phyloP scores from a whole-genome alignment of 1,140 invertebrate genomes.

The Muscidifurax raptorellus region DNA sequence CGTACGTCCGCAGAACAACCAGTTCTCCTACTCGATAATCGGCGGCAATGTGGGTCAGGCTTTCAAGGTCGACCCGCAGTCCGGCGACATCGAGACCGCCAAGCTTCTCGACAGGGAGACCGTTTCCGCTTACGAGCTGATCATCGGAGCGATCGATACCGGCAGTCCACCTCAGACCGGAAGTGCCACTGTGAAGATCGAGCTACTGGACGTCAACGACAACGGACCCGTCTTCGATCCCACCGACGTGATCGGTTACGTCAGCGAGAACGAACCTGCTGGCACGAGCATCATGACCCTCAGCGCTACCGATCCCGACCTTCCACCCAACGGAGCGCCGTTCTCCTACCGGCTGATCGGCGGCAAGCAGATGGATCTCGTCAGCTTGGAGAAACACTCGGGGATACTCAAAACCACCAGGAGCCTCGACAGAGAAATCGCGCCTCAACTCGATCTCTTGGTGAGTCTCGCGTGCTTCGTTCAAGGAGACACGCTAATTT shows the following conservation, averaged over 20 bases:
- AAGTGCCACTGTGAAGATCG: slow-evolving; percentile 86
- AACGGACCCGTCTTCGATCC: slow-evolving; percentile 91
- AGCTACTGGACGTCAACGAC: slow-evolving; percentile 92
- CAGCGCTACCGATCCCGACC: slow-evolving; percentile 90
- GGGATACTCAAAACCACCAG: slow-evolving; percentile 87
- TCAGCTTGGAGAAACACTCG: slow-evolving; percentile 86
- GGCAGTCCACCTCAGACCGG: slow-evolving; percentile 92
- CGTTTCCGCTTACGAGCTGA: slow-evolving; percentile 84
- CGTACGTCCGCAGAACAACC: slow-evolving; percentile 91
- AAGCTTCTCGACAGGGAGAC: slow-evolving; percentile 89
- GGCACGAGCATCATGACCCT: slow-evolving; percentile 90
- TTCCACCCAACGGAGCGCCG: slow-evolving; percentile 93
- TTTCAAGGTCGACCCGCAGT: slow-evolving; percentile 93
- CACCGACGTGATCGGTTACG: slow-evolving; percentile 82
- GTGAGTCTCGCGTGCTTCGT: slow-evolving; percentile 63
- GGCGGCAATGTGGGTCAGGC: slow-evolving; percentile 87
- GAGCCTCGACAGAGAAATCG: slow-evolving; percentile 88
- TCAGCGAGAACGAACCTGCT: slow-evolving; percentile 91
- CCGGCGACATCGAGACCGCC: slow-evolving; percentile 88
- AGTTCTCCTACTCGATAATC: slow-evolving; percentile 94
- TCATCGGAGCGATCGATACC: slow-evolving; percentile 93
- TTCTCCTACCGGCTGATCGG: slow-evolving; percentile 89
- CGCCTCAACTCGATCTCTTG: slow-evolving; percentile 83
- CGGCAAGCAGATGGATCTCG: slow-evolving; percentile 85
- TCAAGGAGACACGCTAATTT: neutral